Evolutionary conservation across 1,140 invertebrate genomes (phyloP).

Genomic region (Thaumatotibia leucotreta): DNA sequence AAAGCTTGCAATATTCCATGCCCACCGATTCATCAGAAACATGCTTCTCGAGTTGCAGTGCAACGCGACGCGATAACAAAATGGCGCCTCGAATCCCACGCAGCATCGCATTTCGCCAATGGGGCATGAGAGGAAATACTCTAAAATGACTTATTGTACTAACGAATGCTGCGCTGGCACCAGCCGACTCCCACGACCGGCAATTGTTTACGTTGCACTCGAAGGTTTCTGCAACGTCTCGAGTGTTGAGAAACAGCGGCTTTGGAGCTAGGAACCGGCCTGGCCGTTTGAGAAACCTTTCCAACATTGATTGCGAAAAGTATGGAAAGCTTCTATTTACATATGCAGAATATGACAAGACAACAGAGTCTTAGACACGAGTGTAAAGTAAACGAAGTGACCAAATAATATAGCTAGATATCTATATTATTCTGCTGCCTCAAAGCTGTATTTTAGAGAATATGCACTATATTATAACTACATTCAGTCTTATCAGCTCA

Average conservation of each 20-base stretch:
- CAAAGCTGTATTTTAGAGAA: conserved; percentile 19
- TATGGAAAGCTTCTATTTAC: conserved; percentile 60
- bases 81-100: conserved; percentile 32
- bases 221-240: conserved; percentile 66
- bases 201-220: conserved; percentile 67
- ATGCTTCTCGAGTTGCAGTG: conserved; percentile 21
- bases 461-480: background rate
- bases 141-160: conserved; percentile 51
- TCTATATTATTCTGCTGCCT: background rate
- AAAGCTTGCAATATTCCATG: background rate
- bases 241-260: conserved; percentile 54
- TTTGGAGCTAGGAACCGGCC: conserved; percentile 58
- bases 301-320: conserved; percentile 65
- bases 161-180: conserved; percentile 38
- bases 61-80: conserved; percentile 26
- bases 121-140: conserved; percentile 55
- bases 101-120: conserved; percentile 52
- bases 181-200: conserved; percentile 55
- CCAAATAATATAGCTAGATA: background rate
- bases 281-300: conserved; percentile 66
- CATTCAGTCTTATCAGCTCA: conserved; percentile 35
- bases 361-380: conserved; percentile 1
- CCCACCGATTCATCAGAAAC: background rate
- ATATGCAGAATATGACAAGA: conserved; percentile 27
- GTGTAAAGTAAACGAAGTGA: background rate